phyloP scores from a whole-genome alignment of 2,113 vertebrate species.

The Hippocampus zosterae region DNA sequence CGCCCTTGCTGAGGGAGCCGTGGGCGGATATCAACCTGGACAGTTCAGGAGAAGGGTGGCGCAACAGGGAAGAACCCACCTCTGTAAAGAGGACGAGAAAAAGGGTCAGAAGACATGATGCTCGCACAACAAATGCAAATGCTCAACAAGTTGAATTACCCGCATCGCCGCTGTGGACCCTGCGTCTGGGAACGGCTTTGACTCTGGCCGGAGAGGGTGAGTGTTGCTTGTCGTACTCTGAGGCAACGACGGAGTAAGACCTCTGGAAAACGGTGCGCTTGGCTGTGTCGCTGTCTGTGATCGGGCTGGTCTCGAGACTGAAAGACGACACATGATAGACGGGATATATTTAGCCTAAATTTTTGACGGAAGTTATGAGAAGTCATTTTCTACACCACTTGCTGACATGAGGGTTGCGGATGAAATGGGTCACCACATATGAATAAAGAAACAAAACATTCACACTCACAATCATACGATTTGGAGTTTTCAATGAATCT shows the following conservation, averaged over 20 bases:
- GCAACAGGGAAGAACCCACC: constrained; percentile 94
- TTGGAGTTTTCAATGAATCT: too few species aligned
- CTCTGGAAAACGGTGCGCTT: constrained; percentile 97
- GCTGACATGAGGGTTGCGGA: too few species aligned
- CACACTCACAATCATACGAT: too few species aligned
- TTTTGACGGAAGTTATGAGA: too few species aligned
- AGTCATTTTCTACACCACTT: background rate
- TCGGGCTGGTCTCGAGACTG: constrained; percentile 96
- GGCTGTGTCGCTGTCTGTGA: constrained; percentile 92
- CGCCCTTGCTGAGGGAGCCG: constrained; percentile 95
- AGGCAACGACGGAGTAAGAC: constrained; percentile 96
- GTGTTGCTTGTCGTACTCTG: constrained; percentile 97
- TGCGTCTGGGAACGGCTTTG: constrained; percentile 91
- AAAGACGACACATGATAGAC: constrained; percentile 12
- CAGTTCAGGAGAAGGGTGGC: constrained; percentile 96
- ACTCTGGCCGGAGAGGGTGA: constrained; percentile 91
- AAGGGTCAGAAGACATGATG: background rate
- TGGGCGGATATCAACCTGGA: constrained; percentile 96
- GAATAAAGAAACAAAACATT: too few species aligned
- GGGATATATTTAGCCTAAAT: too few species aligned
- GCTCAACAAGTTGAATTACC: constrained; percentile 65
- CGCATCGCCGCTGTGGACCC: constrained; percentile 96
- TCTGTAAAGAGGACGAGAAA: constrained; percentile 66
- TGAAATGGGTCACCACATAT: too few species aligned
- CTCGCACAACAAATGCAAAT: background rate